phyloP scores from a whole-genome alignment of 2,113 vertebrate genomes.

The Rhadina sibilatrix region DNA sequence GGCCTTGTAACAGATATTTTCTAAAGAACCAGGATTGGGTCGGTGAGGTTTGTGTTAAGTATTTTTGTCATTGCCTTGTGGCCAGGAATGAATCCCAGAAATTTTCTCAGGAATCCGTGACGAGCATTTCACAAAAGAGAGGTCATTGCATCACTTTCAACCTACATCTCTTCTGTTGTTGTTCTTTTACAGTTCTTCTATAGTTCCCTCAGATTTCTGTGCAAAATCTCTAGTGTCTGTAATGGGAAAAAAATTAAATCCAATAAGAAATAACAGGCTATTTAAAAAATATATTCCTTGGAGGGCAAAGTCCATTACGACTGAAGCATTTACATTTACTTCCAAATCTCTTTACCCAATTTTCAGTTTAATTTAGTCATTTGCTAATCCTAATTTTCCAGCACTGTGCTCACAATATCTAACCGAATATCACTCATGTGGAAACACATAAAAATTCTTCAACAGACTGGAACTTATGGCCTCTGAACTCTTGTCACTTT shows the following conservation, averaged over 20 bases:
- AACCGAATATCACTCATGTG: background rate
- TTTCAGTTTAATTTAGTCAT: constrained; percentile 32
- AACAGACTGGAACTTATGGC: background rate
- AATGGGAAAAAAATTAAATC: background rate
- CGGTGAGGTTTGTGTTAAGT: background rate
- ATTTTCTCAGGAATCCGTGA: background rate
- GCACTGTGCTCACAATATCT: background rate
- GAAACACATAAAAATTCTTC: background rate
- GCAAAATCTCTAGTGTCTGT: background rate
- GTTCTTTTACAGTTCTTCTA: background rate
- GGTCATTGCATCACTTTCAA: background rate
- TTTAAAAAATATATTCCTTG: background rate
- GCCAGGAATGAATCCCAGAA: background rate
- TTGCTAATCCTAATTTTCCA: constrained; percentile 14
- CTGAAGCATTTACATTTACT: background rate
- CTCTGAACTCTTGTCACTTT: background rate
- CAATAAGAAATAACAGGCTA: background rate
- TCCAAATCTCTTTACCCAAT: background rate
- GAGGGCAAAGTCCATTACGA: background rate
- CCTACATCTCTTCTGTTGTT: background rate
- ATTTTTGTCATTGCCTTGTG: background rate
- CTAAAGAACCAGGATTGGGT: background rate
- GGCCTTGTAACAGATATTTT: background rate
- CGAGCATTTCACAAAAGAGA: background rate
- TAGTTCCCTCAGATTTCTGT: background rate